These are phyloP conservation scores for Dromiciops gliroides DNA, from an alignment of 2,113 vertebrate genomes.

Conservation along the genomic window DNA sequence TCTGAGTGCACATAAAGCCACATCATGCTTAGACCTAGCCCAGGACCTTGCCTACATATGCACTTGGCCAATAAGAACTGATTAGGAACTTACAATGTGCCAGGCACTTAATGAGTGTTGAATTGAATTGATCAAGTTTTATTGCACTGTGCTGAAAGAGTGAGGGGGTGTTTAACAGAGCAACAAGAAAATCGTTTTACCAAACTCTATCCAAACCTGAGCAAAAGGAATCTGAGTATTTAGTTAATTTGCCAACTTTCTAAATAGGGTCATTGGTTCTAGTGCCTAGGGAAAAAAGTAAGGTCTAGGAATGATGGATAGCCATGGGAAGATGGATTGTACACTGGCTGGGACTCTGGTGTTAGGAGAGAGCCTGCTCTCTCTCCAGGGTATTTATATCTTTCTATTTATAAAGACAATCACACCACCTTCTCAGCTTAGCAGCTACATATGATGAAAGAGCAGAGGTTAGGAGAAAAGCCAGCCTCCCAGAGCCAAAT, in stretches of 20 bases:
- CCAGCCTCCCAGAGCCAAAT: neutral
- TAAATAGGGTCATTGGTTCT: neutral
- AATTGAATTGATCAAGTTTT: neutral
- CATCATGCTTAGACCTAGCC: neutral
- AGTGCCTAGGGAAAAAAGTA: neutral
- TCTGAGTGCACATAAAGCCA: neutral
- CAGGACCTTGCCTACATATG: neutral
- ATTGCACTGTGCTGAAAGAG: neutral
- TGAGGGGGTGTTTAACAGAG: neutral
- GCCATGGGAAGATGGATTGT: conserved; percentile 2
- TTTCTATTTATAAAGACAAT: conserved; percentile 48
- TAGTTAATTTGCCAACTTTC: conserved; percentile 8
- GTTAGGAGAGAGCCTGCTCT: neutral
- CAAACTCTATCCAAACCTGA: neutral
- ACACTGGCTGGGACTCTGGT: neutral
- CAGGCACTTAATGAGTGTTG: neutral
- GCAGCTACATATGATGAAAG: conserved; percentile 25
- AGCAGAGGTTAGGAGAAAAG: conserved; percentile 1
- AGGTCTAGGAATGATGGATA: neutral
- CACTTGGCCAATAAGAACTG: neutral
- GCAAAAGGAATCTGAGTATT: neutral
- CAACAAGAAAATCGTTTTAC: neutral
- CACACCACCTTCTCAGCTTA: conserved; percentile 10
- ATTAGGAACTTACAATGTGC: neutral
- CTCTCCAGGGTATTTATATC: conserved; percentile 37